Base-by-base conservation (phyloP, 2,113 vertebrate species). In the Lepus europaeus region DNA sequence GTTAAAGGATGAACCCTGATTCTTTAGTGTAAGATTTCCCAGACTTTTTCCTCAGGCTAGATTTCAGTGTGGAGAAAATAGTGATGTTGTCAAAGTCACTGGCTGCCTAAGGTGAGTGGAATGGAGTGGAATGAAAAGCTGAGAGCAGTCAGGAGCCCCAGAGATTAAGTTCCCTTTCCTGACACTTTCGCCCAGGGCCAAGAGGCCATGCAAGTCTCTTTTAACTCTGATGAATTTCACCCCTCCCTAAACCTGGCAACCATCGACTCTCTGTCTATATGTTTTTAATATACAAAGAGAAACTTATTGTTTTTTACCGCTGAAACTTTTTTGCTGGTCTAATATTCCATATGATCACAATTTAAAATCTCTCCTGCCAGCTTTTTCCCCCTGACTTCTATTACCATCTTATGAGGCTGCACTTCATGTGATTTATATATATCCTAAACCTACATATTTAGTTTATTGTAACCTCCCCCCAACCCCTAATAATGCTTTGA, bases 381-480 rank as follows among this genome's bases (percentile, higher is more conserved):
- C 2, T 39, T 82, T 70, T 14, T n/a, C 36, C 25, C 5, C 20
- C 51, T n/a, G 27, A 84, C 80, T 95, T 93, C 93, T 86, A 73
- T 91, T 94, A 93, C 39, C 76, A 81, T 95, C 86, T 95, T 85
- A 68, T 25, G 61, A 96, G 49, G 33, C 72, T 91, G 61, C 39
- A 89, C 97, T 98, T 91, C 85, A 64, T 79, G 25, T 93, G 83
- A 97, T 97, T 97, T 97, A 91, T 94, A 39, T 93, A 95, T 79
- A 96, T 97, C 79, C 73, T 94, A 17, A 53, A 92, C 88, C 66
- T 88, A 27, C 84, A 77, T 85, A 63, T 72, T 95, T 87, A 73
- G 61, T 93, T 96, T 95, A 78, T 90, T 86, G 59, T 81, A 92
- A 81, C 84, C 69, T 89, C 39, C 25, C n/a, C 9, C 0, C 64